Evolutionary conservation across 2,113 vertebrate genomes (phyloP), one percentile per base, ranked within the genome.

Genomic region (Pachycephala philippinensis): DNA sequence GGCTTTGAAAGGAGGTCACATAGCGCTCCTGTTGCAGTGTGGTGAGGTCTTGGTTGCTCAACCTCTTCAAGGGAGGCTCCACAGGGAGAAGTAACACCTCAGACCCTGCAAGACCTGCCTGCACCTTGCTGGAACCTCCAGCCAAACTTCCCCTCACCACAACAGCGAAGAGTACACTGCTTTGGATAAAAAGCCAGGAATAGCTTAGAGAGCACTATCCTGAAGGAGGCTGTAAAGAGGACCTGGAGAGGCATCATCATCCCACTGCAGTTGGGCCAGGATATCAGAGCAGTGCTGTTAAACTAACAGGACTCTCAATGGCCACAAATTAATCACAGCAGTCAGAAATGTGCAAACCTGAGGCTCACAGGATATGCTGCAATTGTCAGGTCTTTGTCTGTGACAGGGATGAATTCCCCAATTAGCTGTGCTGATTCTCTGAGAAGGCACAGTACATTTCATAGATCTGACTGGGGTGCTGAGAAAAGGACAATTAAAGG

Each of bases 1-100:
- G 37, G 60, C 65, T 85, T 28, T 24, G 33, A 76, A 90, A 96
- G 39, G 74, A 93, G 83, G 79, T 90, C 86, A 92, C 65, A 82
- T 4, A 79, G 49, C 0, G 0, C 54, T 69, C 26, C 3, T 65
- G 35, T 8, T 60, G 63, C 84, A 64, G 23, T 4, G 15, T 21
- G 37, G 47, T 44, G 56, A 95, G 88, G 50, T 64, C 86, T 61
- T 22, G 23, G 63, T 77, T 90, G 90, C 79, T 81, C 89, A 56
- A 50, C 40, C n/a, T 84, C 37, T 61, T 54, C 68, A 47, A 66
- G 75, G 42, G 64, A 83, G 71, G 45, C 54, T 95, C 31, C 59
- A 28, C 1, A 21, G 40, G 31, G 49, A 57, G 59, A 93, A 54
- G 35, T 39, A 85, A 90, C 15, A 35, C 24, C 88, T 33, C 39